phyloP scores from a whole-genome alignment of 2,113 vertebrate species.

The Formicarius rufipectus region DNA sequence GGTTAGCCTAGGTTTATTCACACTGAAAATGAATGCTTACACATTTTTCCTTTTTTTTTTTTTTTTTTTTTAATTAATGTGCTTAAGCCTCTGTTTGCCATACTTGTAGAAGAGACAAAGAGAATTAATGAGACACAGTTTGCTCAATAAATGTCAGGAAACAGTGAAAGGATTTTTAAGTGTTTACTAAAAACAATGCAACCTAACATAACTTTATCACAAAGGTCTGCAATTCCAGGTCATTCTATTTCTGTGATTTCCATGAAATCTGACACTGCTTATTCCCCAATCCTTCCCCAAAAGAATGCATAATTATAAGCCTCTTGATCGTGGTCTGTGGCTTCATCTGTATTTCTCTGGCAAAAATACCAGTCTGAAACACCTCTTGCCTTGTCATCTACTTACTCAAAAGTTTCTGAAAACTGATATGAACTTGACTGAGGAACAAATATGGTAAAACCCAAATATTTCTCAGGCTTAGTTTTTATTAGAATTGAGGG shows the following conservation, averaged over 20 bases:
- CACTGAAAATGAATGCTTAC: background rate
- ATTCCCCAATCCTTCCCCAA: background rate
- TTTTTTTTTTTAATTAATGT: background rate
- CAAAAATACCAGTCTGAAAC: background rate
- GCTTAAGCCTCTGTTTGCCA: background rate
- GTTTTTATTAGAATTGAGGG: background rate
- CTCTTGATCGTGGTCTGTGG: background rate
- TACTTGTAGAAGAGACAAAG: background rate
- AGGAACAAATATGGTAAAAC: background rate
- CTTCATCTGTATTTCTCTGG: background rate
- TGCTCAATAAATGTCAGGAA: background rate
- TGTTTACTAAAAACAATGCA: background rate
- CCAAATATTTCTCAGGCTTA: background rate
- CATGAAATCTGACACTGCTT: background rate
- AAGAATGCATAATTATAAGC: background rate
- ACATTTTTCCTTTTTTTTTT: background rate
- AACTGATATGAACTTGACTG: background rate
- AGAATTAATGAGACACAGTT: background rate
- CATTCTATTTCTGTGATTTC: background rate
- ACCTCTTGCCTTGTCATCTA: background rate
- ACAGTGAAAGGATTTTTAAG: background rate
- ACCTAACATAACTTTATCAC: background rate
- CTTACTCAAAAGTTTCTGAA: background rate
- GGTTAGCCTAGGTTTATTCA: background rate
- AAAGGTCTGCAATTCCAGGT: background rate